Evolutionary conservation across 2,888 invertebrate species (phyloP), one percentile per base, ranked within the genome.

Genomic region (Caenorhabditis afra): DNA sequence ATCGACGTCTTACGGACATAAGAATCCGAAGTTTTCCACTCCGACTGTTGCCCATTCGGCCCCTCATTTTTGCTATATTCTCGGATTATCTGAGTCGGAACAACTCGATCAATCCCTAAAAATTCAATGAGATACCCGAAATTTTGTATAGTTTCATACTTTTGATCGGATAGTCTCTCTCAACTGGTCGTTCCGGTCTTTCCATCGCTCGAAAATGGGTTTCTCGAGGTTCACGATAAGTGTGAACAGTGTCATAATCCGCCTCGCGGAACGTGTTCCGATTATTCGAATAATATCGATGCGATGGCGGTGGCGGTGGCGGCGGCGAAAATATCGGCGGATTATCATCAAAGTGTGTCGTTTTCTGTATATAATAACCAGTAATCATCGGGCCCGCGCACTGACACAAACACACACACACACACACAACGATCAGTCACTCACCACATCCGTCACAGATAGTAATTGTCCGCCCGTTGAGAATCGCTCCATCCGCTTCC

Each of bases 401-500:
- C 20, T 57, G 14, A 11, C 18, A 35, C n/a, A n/a, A n/a, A n/a
- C n/a, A n/a, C 35, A 5, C 37, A 39, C 35, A 16, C 4, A 39
- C n/a, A 14, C n/a, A 10, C 20, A 35, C 39, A 50, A 18, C 35
- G 62, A 62, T 55, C 70, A 53, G 35, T 55, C 70, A 73, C 73
- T 75, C 67, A 76, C 81, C 64, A 79, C 79, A 57, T 83, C 79
- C 49, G 81, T 83, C 52, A 83, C 80, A 59, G 81, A 81, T 61
- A 83, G 52, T 65, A 83, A 75, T 65, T 76, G 81, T 57, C 83
- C 81, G 47, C 66, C 71, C n/a, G 83, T 57, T 50, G 81, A 59
- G 50, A 81, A 70, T 61, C 81, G 41, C 47, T 83, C 81, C 83
- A 83, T 83, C 66, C 80, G 66, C 53, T 83, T 83, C 29, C 64